Conservation (phyloP, 2,797 vertebrate species). For the Clarias fuscus region DNA sequence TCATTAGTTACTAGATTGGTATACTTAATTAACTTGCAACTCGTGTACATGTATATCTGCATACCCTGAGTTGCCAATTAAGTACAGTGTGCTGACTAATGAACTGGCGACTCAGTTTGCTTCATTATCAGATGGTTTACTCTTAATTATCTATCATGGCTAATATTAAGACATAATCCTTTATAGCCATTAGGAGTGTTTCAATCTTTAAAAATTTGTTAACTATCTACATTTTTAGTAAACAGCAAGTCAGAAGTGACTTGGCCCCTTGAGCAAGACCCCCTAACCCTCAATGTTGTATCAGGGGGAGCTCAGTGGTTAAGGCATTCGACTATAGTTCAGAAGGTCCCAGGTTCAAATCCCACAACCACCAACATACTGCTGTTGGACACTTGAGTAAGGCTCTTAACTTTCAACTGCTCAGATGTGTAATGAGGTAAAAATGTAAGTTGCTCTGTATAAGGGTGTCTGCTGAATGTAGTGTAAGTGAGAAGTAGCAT, state of each 20-base stretch:
- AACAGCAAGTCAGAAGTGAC: background rate
- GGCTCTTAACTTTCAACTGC: too few relatives aligned
- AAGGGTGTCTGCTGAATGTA: too few relatives aligned
- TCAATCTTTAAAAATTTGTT: background rate
- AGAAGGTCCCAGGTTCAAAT: too few relatives aligned
- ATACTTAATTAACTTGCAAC: conserved; percentile 20
- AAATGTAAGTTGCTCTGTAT: too few relatives aligned
- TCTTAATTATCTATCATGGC: background rate
- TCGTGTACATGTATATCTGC: background rate
- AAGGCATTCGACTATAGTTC: too few relatives aligned
- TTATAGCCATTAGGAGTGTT: conserved; percentile 2
- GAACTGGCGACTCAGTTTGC: conserved; percentile 3
- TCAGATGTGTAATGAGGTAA: too few relatives aligned
- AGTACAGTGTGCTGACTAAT: conserved; percentile 14
- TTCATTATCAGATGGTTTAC: background rate
- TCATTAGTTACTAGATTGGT: conserved; percentile 25
- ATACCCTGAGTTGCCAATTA: conserved; percentile 16
- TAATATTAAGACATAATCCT: background rate
- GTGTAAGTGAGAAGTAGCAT: too few relatives aligned
- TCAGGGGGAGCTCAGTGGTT: too few relatives aligned
- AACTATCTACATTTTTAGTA: background rate
- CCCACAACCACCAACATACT: too few relatives aligned
- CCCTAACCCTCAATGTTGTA: too few relatives aligned
- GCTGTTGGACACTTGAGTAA: too few relatives aligned
- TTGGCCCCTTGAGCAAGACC: too few relatives aligned